Conservation (phyloP, 1,140 invertebrate genomes). For the Neotoxoptera formosana region DNA sequence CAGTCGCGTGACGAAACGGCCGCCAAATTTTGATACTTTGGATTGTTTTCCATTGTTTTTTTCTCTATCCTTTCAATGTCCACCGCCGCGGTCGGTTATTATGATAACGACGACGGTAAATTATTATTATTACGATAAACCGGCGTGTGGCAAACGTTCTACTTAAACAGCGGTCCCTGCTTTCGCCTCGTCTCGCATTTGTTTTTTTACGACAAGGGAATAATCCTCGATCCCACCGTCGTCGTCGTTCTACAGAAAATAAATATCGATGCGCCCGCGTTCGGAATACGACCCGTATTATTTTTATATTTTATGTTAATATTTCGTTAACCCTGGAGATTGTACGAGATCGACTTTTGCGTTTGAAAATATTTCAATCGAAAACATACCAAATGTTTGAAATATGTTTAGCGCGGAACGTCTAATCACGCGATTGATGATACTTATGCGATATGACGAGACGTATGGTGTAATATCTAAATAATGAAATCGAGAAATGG, state of each 20-base stretch:
- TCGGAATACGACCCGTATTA: background rate
- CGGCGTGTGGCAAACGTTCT: background rate
- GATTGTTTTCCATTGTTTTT: background rate
- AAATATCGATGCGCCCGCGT: background rate
- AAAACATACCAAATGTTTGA: background rate
- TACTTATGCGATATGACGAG: background rate
- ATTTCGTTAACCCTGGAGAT: background rate
- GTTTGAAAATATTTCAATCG: background rate
- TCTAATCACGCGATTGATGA: background rate
- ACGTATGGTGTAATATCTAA: background rate
- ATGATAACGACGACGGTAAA: background rate
- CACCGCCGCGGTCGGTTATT: background rate
- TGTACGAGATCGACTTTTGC: background rate
- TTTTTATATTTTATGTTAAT: background rate
- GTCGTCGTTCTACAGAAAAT: background rate
- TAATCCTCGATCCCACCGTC: background rate
- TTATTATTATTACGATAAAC: conserved; percentile 14
- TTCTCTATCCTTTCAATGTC: background rate
- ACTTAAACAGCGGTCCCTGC: background rate
- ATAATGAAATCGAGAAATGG: background rate
- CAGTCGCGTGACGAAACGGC: background rate
- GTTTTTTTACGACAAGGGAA: background rate
- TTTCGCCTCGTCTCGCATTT: background rate
- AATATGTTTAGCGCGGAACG: background rate
- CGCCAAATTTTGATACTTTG: background rate